phyloP scores from a whole-genome alignment of 1,140 invertebrate genomes.

The Mylabris phalerata region DNA sequence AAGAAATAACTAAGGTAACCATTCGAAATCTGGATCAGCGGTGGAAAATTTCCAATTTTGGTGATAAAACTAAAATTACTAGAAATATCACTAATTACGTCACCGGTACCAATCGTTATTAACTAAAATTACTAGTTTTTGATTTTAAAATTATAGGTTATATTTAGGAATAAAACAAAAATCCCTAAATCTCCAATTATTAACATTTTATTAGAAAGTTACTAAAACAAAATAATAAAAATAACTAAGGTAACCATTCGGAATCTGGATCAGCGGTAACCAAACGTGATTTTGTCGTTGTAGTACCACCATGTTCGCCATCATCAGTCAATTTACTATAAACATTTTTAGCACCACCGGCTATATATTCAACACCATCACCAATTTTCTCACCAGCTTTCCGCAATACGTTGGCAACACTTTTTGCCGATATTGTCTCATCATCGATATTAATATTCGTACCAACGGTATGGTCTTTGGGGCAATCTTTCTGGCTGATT shows the following conservation, averaged over 20 bases:
- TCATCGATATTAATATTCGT: constrained; percentile 63
- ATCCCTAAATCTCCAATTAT: too few species aligned
- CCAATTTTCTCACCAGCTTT: constrained; percentile 67
- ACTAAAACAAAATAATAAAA: background rate
- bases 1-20: too few species aligned
- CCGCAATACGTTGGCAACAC: constrained; percentile 59
- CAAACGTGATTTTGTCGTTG: background rate
- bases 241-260: constrained; percentile 41
- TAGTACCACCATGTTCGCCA: constrained; percentile 12
- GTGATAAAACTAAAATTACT: too few species aligned
- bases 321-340: constrained; percentile 46
- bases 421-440: constrained; percentile 64
- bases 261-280: constrained; percentile 31
- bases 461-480: constrained; percentile 44
- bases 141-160: too few species aligned
- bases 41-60: too few species aligned
- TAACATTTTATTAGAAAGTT: background rate
- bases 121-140: too few species aligned
- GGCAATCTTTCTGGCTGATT: constrained; percentile 62
- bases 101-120: too few species aligned
- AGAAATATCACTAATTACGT: too few species aligned
- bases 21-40: too few species aligned
- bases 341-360: constrained; percentile 48
- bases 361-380: constrained; percentile 53
- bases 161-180: too few species aligned